Base-by-base conservation (phyloP, 2,797 vertebrate species). In the Enteromius unitaeniatus region DNA sequence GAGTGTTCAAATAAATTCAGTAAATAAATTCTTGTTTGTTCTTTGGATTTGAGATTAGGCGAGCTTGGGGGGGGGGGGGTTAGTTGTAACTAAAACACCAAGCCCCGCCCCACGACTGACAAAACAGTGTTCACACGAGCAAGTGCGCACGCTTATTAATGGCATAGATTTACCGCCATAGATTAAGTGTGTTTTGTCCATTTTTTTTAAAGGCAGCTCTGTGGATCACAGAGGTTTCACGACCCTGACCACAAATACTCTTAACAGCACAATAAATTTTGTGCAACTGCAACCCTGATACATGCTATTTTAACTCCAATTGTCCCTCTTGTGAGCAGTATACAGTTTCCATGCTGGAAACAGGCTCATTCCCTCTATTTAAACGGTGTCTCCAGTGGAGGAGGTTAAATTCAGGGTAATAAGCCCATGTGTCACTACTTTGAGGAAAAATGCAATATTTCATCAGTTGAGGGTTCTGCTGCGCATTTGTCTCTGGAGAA, bases 1-100 rank as follows among this genome's bases (percentile, higher is more conserved):
- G 94, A 94, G 0, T 95, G 93, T 83, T 96, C 95, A 51, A 73
- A n/a, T 51, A 2, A 45, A 73, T 19, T 84, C 55, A 42, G 42
- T 34, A 34, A 34, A 34, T 34, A 34, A 34, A 34, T 47, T 55
- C 10, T n/a, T 14, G 15, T 15, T 49, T 31, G n/a, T 31, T 62
- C 45, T 62, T 62, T 65, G 23, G 6, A 62, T 72, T 13, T 78
- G 76, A 49, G 17, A 55, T 47, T 84, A 45, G 23, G 78, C 13
- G 14, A 6, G 26, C 70, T 40, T n/a, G n/a, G n/a, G n/a, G n/a
- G n/a, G n/a, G n/a, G n/a, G n/a, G n/a, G n/a, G n/a, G n/a, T n/a
- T n/a, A n/a, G n/a, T n/a, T n/a, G n/a, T n/a, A n/a, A n/a, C n/a
- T n/a, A n/a, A n/a, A n/a, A n/a, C n/a, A n/a, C n/a, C n/a, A n/a